Evolutionary conservation across 2,888 invertebrate species (phyloP).

Genomic region (Trissoscelio sp.): DNA sequence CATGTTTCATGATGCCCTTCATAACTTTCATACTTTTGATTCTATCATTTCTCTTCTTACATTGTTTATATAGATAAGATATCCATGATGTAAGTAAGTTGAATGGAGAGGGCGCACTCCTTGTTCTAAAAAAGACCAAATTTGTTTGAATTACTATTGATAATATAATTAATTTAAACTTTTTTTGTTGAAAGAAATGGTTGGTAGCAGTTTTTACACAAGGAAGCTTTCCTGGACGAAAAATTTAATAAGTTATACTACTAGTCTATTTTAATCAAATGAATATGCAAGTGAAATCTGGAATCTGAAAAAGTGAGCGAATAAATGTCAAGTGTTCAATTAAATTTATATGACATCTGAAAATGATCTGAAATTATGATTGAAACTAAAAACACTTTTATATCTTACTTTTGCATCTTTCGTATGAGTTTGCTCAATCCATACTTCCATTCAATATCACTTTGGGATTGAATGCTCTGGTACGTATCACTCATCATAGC

Average conservation of each 20-base stretch:
- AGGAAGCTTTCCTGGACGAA: no score
- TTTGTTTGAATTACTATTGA: neutral
- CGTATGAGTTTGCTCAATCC: constrained; percentile 90
- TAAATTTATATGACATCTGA: no score
- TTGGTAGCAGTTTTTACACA: no score
- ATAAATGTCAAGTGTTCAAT: no score
- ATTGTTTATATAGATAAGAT: constrained; percentile 82
- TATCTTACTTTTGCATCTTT: constrained; percentile 87
- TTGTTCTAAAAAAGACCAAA: constrained; percentile 82
- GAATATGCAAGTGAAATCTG: no score
- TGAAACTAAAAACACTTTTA: neutral
- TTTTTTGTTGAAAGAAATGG: no score
- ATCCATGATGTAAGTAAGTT: constrained; percentile 87
- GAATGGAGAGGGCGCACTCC: constrained; percentile 88
- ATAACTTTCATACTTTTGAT: constrained; percentile 76
- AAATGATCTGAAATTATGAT: no score
- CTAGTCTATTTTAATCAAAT: no score
- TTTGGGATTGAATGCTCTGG: constrained; percentile 95
- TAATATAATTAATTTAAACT: neutral
- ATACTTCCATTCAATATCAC: constrained; percentile 92
- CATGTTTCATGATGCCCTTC: constrained; percentile 70
- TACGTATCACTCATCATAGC: constrained; percentile 99
- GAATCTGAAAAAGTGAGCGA: no score
- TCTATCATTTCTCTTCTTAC: constrained; percentile 80
- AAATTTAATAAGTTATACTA: no score